phyloP scores from a whole-genome alignment of 2,797 vertebrate genomes.

The Tapera naevia region DNA sequence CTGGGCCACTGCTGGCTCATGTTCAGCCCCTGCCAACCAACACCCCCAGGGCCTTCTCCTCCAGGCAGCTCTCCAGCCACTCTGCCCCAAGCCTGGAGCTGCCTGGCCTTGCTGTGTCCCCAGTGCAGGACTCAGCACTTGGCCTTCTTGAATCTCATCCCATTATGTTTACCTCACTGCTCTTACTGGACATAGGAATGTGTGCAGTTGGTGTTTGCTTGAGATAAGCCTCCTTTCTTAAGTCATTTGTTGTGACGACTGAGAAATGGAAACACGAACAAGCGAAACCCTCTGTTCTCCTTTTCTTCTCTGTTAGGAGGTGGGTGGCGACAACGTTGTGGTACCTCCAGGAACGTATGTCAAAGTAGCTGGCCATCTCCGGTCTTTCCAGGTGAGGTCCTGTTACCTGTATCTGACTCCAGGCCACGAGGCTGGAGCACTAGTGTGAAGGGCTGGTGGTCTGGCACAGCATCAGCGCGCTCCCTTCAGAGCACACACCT shows the following conservation, averaged over 20 bases:
- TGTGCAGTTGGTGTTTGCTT: rapidly evolving
- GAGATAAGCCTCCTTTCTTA: neutral
- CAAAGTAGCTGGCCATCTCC: conserved; percentile 93
- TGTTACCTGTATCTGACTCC: rapidly evolving
- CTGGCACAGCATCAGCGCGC: neutral
- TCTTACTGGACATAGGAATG: neutral
- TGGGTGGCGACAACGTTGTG: conserved; percentile 85
- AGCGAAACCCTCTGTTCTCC: neutral
- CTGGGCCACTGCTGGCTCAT: no score
- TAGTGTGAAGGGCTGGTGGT: neutral
- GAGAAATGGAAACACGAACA: neutral
- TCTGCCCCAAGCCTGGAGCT: no score
- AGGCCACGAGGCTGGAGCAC: neutral
- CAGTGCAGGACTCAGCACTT: no score
- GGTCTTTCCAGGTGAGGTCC: conserved; percentile 89
- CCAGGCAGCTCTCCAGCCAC: no score
- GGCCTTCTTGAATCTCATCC: no score
- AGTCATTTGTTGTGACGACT: neutral
- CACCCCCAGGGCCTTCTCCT: no score
- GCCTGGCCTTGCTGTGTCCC: no score
- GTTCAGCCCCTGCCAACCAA: no score
- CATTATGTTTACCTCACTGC: neutral
- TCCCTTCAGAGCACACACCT: neutral
- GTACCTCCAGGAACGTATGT: conserved; percentile 93
- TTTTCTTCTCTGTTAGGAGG: conserved; percentile 77